These are phyloP conservation scores for Spinus olivaceus DNA, from an alignment of 2,797 vertebrate genomes.

Conservation along the genomic window DNA sequence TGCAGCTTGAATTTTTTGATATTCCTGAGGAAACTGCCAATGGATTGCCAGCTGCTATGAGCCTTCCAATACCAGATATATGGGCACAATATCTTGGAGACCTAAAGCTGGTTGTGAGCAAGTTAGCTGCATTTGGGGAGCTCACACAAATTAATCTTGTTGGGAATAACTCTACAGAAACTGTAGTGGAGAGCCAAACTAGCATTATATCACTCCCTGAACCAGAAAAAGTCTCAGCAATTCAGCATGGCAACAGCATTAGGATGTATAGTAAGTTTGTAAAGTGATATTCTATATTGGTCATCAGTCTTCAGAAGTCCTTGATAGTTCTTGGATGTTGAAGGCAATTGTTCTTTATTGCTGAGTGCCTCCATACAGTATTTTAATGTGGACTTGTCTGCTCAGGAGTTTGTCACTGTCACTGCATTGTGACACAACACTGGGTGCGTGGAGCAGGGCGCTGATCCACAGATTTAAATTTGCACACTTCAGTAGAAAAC, in stretches of 20 bases:
- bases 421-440: not conserved
- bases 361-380: not conserved
- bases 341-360: conserved; percentile 20
- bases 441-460: not conserved
- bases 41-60: not conserved
- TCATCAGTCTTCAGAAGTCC: conserved; percentile 33
- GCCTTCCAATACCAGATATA: conserved; percentile 13
- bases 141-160: conserved; percentile 1
- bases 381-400: not conserved
- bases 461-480: conserved; percentile 28
- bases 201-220: not conserved
- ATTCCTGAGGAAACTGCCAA: not conserved
- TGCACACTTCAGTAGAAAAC: conserved; percentile 14
- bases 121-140: not conserved
- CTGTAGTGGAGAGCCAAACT: not conserved
- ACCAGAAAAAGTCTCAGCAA: not conserved
- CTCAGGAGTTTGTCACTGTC: conserved; percentile 39
- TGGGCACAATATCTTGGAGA: conserved; percentile 6
- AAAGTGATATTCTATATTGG: not conserved
- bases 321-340: conserved; percentile 14
- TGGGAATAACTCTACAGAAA: not conserved
- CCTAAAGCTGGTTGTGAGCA: not conserved
- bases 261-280: not conserved
- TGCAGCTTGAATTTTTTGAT: not conserved
- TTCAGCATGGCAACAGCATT: not conserved